These are phyloP conservation scores for Laspeyria flexula DNA, from an alignment of 2,888 invertebrate species.

Conservation along the genomic window DNA sequence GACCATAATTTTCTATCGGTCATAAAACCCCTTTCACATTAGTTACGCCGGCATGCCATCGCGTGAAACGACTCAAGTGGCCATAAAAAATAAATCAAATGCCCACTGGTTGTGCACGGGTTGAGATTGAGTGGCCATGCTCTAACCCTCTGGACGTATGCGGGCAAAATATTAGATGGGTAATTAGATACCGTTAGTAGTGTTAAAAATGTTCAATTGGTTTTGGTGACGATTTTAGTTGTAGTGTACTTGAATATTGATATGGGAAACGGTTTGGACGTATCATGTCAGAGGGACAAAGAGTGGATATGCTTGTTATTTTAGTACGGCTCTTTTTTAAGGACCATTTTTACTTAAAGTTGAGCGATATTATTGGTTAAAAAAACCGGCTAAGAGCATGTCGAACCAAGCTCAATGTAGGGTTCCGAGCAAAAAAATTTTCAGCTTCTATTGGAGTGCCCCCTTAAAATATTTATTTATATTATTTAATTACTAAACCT, in stretches of 20 bases:
- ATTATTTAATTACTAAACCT: too few relatives aligned
- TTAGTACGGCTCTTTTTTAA: too few relatives aligned
- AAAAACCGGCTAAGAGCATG: too few relatives aligned
- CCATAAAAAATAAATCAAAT: slow-evolving; percentile 76
- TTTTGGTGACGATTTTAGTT: slow-evolving; percentile 1
- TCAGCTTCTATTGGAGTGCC: too few relatives aligned
- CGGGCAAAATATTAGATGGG: slow-evolving; percentile 58
- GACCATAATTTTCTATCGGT: slow-evolving; percentile 4
- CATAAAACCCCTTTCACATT: slow-evolving; percentile 52
- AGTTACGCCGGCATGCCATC: slow-evolving; percentile 75
- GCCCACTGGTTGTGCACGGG: slow-evolving; percentile 48
- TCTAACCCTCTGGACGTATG: slow-evolving; percentile 57
- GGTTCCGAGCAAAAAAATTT: too few relatives aligned
- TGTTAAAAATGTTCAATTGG: slow-evolving; percentile 8
- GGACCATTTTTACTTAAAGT: too few relatives aligned
- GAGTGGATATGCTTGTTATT: too few relatives aligned
- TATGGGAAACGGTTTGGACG: not conserved
- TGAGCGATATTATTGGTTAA: too few relatives aligned
- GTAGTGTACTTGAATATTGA: not conserved
- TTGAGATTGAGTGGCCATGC: slow-evolving; percentile 62
- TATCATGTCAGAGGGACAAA: not conserved
- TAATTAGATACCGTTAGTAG: slow-evolving; percentile 37
- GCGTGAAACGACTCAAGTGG: slow-evolving; percentile 45
- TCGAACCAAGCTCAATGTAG: too few relatives aligned
- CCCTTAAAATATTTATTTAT: too few relatives aligned